Evolutionary conservation across 2,888 invertebrate species (phyloP).

Genomic region (Diloba caeruleocephala): DNA sequence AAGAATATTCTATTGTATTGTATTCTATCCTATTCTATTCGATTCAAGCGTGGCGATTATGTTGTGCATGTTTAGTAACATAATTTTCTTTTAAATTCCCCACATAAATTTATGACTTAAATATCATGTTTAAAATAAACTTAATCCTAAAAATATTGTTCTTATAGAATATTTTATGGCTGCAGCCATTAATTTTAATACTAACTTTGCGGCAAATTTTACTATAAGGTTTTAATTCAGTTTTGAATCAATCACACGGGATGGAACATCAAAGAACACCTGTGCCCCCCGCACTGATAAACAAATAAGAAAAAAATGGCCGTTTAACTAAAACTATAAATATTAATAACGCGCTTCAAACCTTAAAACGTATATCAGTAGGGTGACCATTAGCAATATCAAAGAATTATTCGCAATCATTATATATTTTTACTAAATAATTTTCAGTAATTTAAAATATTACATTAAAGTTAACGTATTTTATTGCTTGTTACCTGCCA

Average conservation of each 20-base stretch:
- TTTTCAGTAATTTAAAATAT: too few species aligned
- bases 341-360: slow-evolving; percentile 83
- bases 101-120: slow-evolving; percentile 21
- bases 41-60: too few species aligned
- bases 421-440: not conserved
- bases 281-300: slow-evolving; percentile 79
- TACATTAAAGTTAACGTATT: too few species aligned
- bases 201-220: slow-evolving; percentile 64
- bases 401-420: not conserved
- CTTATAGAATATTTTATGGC: slow-evolving; percentile 57
- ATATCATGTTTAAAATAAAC: slow-evolving; percentile 17
- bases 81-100: slow-evolving; percentile 35
- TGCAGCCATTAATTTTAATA: slow-evolving; percentile 63
- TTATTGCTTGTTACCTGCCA: too few species aligned
- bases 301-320: slow-evolving; percentile 79
- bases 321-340: slow-evolving; percentile 81
- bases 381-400: slow-evolving; percentile 64
- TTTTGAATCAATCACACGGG: slow-evolving; percentile 58
- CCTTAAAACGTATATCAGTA: slow-evolving; percentile 68
- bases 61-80: slow-evolving; percentile 28
- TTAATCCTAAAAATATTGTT: slow-evolving; percentile 44
- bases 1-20: too few species aligned
- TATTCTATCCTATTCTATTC: too few species aligned
- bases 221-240: slow-evolving; percentile 64
- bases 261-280: slow-evolving; percentile 81